Evolutionary conservation across 2,888 invertebrate genomes (phyloP), one percentile per base, ranked within the genome.

Genomic region (Drosophila peninsularis): DNA sequence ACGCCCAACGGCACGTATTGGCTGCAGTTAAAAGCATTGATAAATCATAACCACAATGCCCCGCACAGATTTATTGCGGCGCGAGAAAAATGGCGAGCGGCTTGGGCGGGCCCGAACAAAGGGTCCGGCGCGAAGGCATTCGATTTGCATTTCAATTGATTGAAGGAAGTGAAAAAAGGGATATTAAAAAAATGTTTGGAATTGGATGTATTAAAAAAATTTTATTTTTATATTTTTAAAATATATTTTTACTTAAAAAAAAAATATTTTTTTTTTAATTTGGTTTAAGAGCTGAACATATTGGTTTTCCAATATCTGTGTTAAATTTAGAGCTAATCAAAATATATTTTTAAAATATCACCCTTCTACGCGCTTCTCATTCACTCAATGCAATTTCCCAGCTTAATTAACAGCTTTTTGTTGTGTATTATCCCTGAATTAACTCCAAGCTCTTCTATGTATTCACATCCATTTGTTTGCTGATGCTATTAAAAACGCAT

Each of bases 21-120:
- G 75, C 90, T 90, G 85, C 86, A 84, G 62, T 75, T 83, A 90
- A 86, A 90, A 90, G 90, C 86, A 89, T 81, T 90, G 86, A 90
- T 87, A 90, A 87, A 90, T 87, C 90, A 87, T 89, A 90, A 79
- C 78, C 74, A 74, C 73, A 71, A 70, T 53, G 78, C 64, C 57
- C 63, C 52, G 49, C 75, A 53, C 72, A 70, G 81, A 81, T 84
- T 81, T 75, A 73, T 67, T 69, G 56, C 58, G 21, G 49, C 49
- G 36, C 72, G 58, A 55, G 56, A 45, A 50, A 62, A 41, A 55
- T n/a, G 41, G 42, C 52, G 37, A 71, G n/a, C 50, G 42, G 7
- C 44, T 7, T 24, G 14, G 6, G 6, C 6, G 14, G 34, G 13
- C 13, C 13, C 9, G 10, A 34, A 21, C 49, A 27, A 56, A 34